Conservation (phyloP, 2,888 invertebrate species). For the Ormia ochracea region DNA sequence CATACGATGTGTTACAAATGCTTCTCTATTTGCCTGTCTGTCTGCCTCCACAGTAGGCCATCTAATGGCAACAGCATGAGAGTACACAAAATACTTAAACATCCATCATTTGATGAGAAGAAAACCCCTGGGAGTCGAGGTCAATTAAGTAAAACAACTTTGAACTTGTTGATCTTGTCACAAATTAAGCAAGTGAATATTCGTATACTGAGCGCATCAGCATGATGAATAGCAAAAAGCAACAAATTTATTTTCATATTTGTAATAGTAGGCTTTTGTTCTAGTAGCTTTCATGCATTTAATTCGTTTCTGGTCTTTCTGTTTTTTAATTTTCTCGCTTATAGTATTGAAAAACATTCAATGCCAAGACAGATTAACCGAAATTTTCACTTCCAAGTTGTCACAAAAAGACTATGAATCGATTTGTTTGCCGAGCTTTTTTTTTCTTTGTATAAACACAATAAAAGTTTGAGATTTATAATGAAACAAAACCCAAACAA, state of each 20-base stretch:
- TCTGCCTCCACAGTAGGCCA: neutral
- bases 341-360: neutral
- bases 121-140: slow-evolving; percentile 72
- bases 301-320: neutral
- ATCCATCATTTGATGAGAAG: slow-evolving; percentile 26
- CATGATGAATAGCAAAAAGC: slow-evolving; percentile 7
- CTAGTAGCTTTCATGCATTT: neutral
- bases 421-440: too few species aligned
- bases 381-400: slow-evolving; percentile 35
- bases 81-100: neutral
- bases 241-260: slow-evolving; percentile 31
- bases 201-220: too few species aligned
- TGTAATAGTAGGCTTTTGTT: neutral
- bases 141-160: slow-evolving; percentile 77
- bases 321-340: neutral
- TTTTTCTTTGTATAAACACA: too few species aligned
- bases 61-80: neutral
- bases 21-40: neutral
- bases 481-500: too few species aligned
- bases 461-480: neutral
- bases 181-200: slow-evolving; percentile 77
- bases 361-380: neutral
- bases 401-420: slow-evolving; percentile 11
- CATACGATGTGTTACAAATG: slow-evolving; percentile 40
- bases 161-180: slow-evolving; percentile 78